Conservation (phyloP, 1,140 invertebrate genomes). For the Acromyrmex echinatior region DNA sequence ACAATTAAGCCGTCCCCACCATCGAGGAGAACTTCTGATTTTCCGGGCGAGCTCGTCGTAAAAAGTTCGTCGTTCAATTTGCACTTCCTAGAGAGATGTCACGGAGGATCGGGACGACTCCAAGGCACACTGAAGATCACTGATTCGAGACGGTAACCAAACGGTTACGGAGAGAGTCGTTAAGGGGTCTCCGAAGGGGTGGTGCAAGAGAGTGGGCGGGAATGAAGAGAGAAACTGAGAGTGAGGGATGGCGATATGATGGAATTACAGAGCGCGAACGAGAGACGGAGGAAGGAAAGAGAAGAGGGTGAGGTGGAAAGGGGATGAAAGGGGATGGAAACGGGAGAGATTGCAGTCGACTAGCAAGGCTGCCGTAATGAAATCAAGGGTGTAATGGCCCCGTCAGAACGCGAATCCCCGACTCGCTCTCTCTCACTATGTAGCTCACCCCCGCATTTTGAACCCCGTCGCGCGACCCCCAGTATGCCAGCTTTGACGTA, state of each 20-base stretch:
- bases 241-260: conserved; percentile 50
- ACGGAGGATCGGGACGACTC: conserved; percentile 16
- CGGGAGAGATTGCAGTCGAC: conserved; percentile 80
- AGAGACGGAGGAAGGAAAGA: conserved; percentile 69
- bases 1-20: conserved; percentile 71
- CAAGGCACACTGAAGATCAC: conserved; percentile 68
- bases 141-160: conserved; percentile 79
- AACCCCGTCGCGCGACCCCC: conserved; percentile 62
- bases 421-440: conserved; percentile 67
- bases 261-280: conserved; percentile 62
- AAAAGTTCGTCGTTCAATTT: conserved; percentile 74
- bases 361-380: conserved; percentile 82
- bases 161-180: conserved; percentile 72
- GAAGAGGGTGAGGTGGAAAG: conserved; percentile 26
- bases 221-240: conserved; percentile 52
- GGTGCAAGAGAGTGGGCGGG: background rate
- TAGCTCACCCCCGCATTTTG: conserved; percentile 68
- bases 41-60: conserved; percentile 61
- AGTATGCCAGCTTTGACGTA: conserved; percentile 76
- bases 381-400: conserved; percentile 84
- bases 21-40: conserved; percentile 42
- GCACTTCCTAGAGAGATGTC: conserved; percentile 35
- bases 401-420: conserved; percentile 82
- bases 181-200: conserved; percentile 31
- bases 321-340: conserved; percentile 42